Conservation (phyloP, 2,113 vertebrate species). For the Ovibos moschatus region DNA sequence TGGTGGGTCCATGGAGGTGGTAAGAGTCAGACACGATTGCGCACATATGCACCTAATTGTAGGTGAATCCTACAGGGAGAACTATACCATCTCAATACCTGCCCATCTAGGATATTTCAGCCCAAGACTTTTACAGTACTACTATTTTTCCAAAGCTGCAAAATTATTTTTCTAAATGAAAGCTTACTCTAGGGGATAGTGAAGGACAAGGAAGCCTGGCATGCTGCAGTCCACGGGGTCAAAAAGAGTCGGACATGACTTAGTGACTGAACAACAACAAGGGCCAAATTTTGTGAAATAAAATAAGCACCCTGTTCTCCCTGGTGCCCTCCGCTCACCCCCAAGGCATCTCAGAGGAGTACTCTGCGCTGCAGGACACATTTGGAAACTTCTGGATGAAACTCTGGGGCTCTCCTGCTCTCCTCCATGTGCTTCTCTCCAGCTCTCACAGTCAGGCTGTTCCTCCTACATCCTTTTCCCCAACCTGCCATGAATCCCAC, state of each 20-base stretch:
- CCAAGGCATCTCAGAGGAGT: not conserved
- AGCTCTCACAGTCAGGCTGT: not conserved
- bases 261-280: not conserved
- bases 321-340: not conserved
- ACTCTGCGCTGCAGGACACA: not conserved
- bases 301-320: not conserved
- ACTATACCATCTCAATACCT: not conserved
- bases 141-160: not conserved
- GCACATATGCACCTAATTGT: not conserved
- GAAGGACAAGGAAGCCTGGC: not conserved
- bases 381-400: not conserved
- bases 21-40: not conserved
- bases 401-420: not conserved
- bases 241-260: fast-evolving
- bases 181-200: not conserved
- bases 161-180: not conserved
- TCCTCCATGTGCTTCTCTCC: not conserved
- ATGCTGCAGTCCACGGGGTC: not conserved
- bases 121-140: not conserved
- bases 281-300: not conserved
- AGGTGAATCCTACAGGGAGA: not conserved
- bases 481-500: not conserved
- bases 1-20: not conserved
- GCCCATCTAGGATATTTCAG: not conserved
- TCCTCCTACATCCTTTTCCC: not conserved